Conservation (phyloP, 1,140 invertebrate genomes). For the Eriosoma lanigerum region DNA sequence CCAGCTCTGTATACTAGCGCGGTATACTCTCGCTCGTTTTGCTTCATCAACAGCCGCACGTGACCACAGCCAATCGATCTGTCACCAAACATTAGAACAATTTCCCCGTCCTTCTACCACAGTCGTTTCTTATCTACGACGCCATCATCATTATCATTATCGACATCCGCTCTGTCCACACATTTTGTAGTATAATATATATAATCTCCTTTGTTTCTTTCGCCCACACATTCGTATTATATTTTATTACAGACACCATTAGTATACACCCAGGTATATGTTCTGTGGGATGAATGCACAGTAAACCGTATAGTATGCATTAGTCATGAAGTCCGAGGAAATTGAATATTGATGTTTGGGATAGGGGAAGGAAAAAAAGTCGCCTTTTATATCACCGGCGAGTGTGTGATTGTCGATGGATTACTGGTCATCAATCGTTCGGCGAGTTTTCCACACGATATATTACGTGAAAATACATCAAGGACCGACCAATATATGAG, state of each 20-base stretch:
- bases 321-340: slow-evolving; percentile 8
- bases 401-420: no score
- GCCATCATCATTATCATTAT: background rate
- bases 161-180: no score
- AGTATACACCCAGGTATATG: no score
- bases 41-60: slow-evolving; percentile 14
- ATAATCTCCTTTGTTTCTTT: background rate
- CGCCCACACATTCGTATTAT: background rate
- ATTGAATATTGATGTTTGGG: slow-evolving; percentile 16
- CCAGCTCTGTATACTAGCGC: no score
- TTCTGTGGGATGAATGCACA: no score
- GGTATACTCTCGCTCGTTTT: background rate
- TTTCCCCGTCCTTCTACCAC: no score
- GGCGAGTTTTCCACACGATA: background rate
- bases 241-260: background rate
- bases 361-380: no score
- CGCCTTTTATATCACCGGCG: no score
- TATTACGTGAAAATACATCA: slow-evolving; percentile 15
- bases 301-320: no score
- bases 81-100: slow-evolving; percentile 34
- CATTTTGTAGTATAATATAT: no score
- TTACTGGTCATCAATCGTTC: slow-evolving; percentile 28
- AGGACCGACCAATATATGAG: no score
- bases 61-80: slow-evolving; percentile 35
- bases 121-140: no score